Base-by-base conservation (phyloP, 2,797 vertebrate species). In the Semotilus atromaculatus region DNA sequence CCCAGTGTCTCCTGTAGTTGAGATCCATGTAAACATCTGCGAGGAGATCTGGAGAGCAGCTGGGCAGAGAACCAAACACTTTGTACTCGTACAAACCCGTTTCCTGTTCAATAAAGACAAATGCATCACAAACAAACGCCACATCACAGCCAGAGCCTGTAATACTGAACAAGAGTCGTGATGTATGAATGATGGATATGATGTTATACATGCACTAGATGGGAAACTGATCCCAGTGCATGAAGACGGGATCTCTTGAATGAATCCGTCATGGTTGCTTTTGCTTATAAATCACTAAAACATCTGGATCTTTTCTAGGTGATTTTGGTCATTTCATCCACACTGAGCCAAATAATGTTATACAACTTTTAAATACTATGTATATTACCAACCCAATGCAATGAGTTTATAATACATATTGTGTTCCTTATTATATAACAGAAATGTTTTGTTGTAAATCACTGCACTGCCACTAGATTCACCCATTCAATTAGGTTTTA, bases 11-110 rank as follows among this genome's bases (percentile, higher is more conserved):
- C 82, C 98, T 95, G 89, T 97, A 99, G 26, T 87, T 83, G 91
- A 99, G 87, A 90, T 99, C 97, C 97, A 98, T 97, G 91, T 97
- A 99, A 85, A 99, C 96, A 14, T 97, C 96, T 3, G 87, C 95
- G 16, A 95, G 97, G 31, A 96, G 87, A 80, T 94, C 93, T 8
- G 97, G 93, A 1, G 89, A 6, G 86, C 96, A 96, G 74, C 90
- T 87, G 85, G 86, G 23, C 73, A 99, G 94, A 43, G 88, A 89
- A 19, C 97, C 97, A 0, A 95, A 96, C 81, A 97, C 91, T 93
- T 96, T 98, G 92, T 99, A 98, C 71, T 97, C 96, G 85, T 97
- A 98, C 88, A 99, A 95, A 74, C 96, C 95, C 0, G 95, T 95
- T 81, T 93, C 86, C 97, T 98, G 93, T 80, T 87, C 89, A 91